Evolutionary conservation across 37 sponge, comb jelly and placozoan genomes (phyloP).

Genomic region (Diacarnus erythraeanus): DNA sequence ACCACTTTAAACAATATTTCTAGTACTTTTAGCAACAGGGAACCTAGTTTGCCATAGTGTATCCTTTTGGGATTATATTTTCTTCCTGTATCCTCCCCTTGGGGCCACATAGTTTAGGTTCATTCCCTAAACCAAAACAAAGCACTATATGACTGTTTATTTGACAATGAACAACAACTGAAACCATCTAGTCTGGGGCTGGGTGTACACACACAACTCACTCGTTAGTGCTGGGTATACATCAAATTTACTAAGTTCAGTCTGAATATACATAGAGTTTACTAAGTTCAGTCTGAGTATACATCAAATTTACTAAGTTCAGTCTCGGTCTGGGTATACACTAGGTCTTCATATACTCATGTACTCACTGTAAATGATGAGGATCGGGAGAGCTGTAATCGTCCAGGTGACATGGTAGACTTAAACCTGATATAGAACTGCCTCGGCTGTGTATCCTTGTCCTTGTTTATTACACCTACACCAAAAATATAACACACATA

Average conservation of each 20-base stretch:
- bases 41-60: too few relatives aligned
- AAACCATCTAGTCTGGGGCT: too few relatives aligned
- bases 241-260: background rate
- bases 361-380: conserved; percentile 40
- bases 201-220: background rate
- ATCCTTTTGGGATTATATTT: too few relatives aligned
- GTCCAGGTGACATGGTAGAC: conserved; percentile 40
- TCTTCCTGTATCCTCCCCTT: too few relatives aligned
- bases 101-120: too few relatives aligned
- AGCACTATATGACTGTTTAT: too few relatives aligned
- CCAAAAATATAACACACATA: background rate
- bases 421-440: conserved; percentile 56
- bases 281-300: background rate
- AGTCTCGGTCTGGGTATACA: background rate
- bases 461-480: background rate
- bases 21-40: too few relatives aligned
- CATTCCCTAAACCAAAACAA: too few relatives aligned
- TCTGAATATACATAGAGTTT: background rate
- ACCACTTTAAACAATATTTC: too few relatives aligned
- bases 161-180: too few relatives aligned
- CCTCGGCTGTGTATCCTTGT: conserved; percentile 28
- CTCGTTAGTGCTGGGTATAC: background rate
- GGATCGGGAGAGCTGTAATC: conserved; percentile 58
- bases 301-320: background rate
- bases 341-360: background rate